Evolutionary conservation across 2,797 vertebrate genomes (phyloP), one percentile per base, ranked within the genome.

Genomic region (Phrynocephalus forsythii): DNA sequence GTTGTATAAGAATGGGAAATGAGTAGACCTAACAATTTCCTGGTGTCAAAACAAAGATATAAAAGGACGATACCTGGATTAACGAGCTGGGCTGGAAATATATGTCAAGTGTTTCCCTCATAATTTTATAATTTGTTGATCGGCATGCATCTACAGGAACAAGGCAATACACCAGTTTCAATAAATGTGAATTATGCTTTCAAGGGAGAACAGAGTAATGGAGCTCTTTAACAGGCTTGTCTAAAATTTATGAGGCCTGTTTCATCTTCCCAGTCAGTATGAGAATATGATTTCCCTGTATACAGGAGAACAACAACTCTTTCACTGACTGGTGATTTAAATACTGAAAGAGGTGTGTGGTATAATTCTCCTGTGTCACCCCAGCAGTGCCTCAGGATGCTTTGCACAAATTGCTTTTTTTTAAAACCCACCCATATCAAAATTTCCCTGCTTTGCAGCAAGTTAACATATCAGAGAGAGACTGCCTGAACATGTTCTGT

Each of bases 11-110:
- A 90, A 90, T 63, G 82, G 88, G 75, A 88, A 84, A 83, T 88
- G 16, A 22, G 68, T 89, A 86, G 86, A 91, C 85, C 82, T 86
- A 90, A 90, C 86, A 81, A 91, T 88, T 92, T 94, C 89, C 91
- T 85, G 79, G 90, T 89, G 89, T 81, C 87, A 80, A 86, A 91
- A 85, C 66, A 87, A 91, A 87, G 76, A 84, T 76, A 86, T 92
- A 56, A 66, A 90, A 86, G 79, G 86, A 81, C 80, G 30, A 15
- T 78, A 91, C 86, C 68, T 85, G 72, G 0, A 0, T 44, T 89
- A 93, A 93, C 92, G 83, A 91, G 63, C 86, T 89, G 67, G 72
- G 22, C 77, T 87, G 83, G 60, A 87, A 86, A 92, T 87, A 44
- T 15, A 18, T 33, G 60, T 22, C 24, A 92, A 90, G 83, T 76